phyloP scores from a whole-genome alignment of 2,888 invertebrate species.

The Chrysolina oricalcia region DNA sequence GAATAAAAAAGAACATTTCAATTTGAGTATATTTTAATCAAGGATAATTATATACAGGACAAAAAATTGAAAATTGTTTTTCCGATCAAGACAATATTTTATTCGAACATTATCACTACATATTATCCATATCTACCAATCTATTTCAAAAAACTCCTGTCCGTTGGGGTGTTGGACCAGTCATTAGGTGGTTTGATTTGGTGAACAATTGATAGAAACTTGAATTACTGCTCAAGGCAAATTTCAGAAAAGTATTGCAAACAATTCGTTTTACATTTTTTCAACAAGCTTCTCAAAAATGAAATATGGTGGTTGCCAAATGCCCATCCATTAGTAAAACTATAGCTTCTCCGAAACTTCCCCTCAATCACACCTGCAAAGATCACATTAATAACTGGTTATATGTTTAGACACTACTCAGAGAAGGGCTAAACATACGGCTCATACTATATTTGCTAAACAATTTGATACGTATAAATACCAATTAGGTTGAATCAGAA shows the following conservation, averaged over 20 bases:
- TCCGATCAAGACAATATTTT: constrained; percentile 54
- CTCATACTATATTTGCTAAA: constrained; percentile 56
- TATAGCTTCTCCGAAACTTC: neutral
- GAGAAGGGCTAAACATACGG: constrained; percentile 35
- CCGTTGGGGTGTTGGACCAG: constrained; percentile 17
- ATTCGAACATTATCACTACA: constrained; percentile 62
- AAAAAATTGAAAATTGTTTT: constrained; percentile 68
- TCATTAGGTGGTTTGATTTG: constrained; percentile 7
- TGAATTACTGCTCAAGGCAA: neutral
- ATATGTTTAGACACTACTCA: constrained; percentile 47
- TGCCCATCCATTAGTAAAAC: neutral
- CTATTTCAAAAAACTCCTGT: constrained; percentile 56
- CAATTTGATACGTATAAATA: constrained; percentile 64
- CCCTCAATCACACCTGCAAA: neutral
- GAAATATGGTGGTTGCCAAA: neutral
- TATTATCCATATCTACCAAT: constrained; percentile 66
- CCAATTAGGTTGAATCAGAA: constrained; percentile 65
- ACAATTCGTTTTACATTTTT: neutral
- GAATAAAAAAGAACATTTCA: constrained; percentile 24
- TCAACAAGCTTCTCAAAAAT: neutral
- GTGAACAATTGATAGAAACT: constrained; percentile 11
- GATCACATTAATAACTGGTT: constrained; percentile 12
- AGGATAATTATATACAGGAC: constrained; percentile 64
- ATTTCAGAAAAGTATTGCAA: neutral
- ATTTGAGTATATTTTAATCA: constrained; percentile 60